Evolutionary conservation across 1,140 invertebrate species (phyloP).

Genomic region (Saccostrea glomerata): DNA sequence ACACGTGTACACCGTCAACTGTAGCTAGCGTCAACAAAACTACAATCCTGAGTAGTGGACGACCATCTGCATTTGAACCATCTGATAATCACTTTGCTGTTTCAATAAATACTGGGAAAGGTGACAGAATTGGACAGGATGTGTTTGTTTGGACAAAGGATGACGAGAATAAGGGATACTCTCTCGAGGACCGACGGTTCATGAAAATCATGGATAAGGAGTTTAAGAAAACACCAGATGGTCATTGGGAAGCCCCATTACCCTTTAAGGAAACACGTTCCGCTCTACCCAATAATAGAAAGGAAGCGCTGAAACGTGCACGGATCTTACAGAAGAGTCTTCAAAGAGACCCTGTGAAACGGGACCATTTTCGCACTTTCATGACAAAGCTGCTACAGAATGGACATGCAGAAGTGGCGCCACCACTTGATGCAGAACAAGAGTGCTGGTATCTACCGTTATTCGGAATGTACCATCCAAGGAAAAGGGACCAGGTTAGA

Average conservation of each 20-base stretch:
- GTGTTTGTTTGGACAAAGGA: neutral
- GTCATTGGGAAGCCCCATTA: constrained; percentile 48
- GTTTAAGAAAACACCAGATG: constrained; percentile 2
- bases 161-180: constrained; percentile 45
- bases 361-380: constrained; percentile 41
- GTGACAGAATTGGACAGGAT: neutral
- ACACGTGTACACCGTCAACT: neutral
- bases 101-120: neutral
- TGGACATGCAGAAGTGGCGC: constrained; percentile 35
- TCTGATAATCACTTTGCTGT: neutral
- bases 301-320: constrained; percentile 27
- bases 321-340: neutral
- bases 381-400: constrained; percentile 41
- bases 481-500: constrained; percentile 43
- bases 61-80: neutral
- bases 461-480: constrained; percentile 41
- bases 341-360: constrained; percentile 24
- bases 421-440: neutral
- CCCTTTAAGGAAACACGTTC: constrained; percentile 13
- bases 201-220: constrained; percentile 24
- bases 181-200: constrained; percentile 47
- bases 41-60: neutral
- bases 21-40: constrained; percentile 11
- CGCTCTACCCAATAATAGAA: constrained; percentile 48
- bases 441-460: constrained; percentile 56